These are phyloP conservation scores for Brenthis daphne DNA, from an alignment of 2,888 invertebrate genomes.

Conservation along the genomic window DNA sequence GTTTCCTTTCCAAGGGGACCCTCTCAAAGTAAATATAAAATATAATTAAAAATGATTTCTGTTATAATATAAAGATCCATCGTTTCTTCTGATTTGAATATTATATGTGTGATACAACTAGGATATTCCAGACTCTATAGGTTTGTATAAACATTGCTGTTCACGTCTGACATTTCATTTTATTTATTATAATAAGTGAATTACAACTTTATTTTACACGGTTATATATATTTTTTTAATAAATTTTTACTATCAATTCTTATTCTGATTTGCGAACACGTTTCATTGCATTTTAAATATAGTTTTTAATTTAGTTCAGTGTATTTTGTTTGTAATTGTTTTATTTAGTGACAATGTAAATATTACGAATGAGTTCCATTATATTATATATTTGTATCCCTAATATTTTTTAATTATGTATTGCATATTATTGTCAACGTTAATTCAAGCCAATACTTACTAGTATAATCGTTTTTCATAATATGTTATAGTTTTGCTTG, in stretches of 20 bases:
- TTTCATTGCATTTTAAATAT: conserved; percentile 13
- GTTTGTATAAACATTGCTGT: conserved; percentile 25
- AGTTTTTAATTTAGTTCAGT: conserved; percentile 6
- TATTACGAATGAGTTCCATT: no score
- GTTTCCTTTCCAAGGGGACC: no score
- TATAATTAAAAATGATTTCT: no score
- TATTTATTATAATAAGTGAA: conserved; percentile 12
- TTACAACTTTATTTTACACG: conserved; percentile 9
- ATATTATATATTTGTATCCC: no score
- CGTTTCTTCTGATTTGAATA: no score
- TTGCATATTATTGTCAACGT: no score
- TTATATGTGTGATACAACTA: conserved; percentile 54
- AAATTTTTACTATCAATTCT: conserved; percentile 1
- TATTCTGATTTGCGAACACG: background rate
- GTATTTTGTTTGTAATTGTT: background rate
- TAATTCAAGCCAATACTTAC: no score
- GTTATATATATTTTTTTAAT: background rate
- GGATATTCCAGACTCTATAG: conserved; percentile 49
- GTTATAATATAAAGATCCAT: no score
- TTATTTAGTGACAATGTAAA: conserved; percentile 5
- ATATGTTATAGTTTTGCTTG: conserved; percentile 47
- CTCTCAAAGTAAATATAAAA: no score
- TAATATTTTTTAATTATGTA: no score
- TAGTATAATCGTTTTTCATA: no score
- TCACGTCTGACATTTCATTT: conserved; percentile 4